Base-by-base conservation (phyloP, 1,140 invertebrate genomes). In the Centruroides vittatus region DNA sequence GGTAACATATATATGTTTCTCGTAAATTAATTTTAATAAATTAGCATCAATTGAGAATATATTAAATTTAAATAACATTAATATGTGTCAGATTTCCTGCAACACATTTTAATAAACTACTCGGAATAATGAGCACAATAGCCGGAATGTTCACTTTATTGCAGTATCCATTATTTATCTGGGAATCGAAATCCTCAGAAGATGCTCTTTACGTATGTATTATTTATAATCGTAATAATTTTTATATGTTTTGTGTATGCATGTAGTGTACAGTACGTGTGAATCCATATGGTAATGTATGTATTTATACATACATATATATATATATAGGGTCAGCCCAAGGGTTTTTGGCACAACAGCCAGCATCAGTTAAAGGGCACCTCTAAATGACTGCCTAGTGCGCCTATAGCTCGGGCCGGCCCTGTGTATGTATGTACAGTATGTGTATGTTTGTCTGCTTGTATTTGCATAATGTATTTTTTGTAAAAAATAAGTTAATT, bases 151-250 rank as follows among this genome's bases (percentile, higher is more conserved):
- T 59, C 4, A 60, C 59, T 6, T n/a, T 64, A 5, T 34, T 64
- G 6, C 62, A 64, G 47, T 64, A 58, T n/a, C 62, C 62, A 11
- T 51, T 64, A 2, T 64, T 59, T 50, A 58, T 65, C 12, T 68
- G 67, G 67, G 67, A 68, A 53, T 49, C 59, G 1, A 59, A 48
- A 10, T 59, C 62, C 1, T 35, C 35, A 4, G 50, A 61, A 11
- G 63, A 64, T 61, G 67, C 61, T 47, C 47, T 68, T 12, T 61
- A 61, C 36, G 67, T 68, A 50, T 64, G 58, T 58, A 41, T 5
- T 41, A 34, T 55, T 55, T 35, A 7, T 34, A 35, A 47, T 58
- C 23, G 10, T 6, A 56, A n/a, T 35, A 1, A 8, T 12, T 46
- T n/a, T 56, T 35, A 34, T 8, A 12, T 51, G 46, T 54, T 60